Base-by-base conservation (phyloP, 2,888 invertebrate species). In the Caradrina kadenii region DNA sequence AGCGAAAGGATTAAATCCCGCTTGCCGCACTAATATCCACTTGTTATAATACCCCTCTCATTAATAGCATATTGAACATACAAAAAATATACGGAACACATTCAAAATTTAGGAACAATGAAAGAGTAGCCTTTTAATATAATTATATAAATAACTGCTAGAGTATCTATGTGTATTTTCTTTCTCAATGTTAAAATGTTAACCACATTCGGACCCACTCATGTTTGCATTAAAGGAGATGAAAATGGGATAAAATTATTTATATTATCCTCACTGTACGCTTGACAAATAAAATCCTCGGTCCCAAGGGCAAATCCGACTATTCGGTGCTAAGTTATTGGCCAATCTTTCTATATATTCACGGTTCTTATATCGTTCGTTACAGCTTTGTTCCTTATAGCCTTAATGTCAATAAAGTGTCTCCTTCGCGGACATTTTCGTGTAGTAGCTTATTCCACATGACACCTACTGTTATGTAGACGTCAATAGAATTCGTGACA, bases 321-420 rank as follows among this genome's bases (percentile, higher is more conserved):
- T 73, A 76, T 76, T 73, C 54, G 63, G 79, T 52, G 69, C 53
- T 78, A 64, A 64, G 42, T 64, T 69, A 79, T 73, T 69, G 73
- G 58, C 45, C 63, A 69, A 73, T 78, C 61, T 69, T 69, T 26
- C 60, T 63, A 63, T 69, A 59, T 69, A 48, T 68, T 35, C 63
- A 64, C 49, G 56, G 50, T 8, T 58, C 58, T 31, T 61, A 42
- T 54, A 63, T 61, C 60, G 22, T 71, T 61, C 45, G 60, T 56
- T 73, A 76, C 62, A 53, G 67, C 56, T 66, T 60, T 61, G 53
- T 79, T 67, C 54, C 45, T 63, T 70, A 60, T 72, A 62, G 35
- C 60, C 58, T 50, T 64, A 58, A 61, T 69, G 76, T 79, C 79
- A 81, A 72, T 76, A 79, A 81, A 76, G 31, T 72, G 69, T 80